Evolutionary conservation across 2,888 invertebrate genomes (phyloP).

Genomic region (Dioctria linearis): DNA sequence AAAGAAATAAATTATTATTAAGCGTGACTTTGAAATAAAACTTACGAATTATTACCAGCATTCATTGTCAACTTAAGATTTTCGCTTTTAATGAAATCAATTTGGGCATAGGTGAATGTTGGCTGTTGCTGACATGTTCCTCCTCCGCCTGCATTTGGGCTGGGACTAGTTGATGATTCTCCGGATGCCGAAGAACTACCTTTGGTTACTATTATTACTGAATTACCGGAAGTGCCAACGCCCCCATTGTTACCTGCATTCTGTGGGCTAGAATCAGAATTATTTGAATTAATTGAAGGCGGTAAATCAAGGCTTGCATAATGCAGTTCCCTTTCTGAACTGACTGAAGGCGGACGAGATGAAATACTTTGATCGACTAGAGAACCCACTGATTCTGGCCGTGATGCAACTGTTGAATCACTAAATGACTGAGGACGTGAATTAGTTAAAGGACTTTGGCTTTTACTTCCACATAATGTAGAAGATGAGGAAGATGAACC

Average conservation of each 20-base stretch:
- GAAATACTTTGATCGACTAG: conserved; percentile 60
- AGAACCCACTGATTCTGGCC: conserved; percentile 68
- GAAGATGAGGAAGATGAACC: conserved; percentile 60
- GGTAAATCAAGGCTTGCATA: conserved; percentile 79
- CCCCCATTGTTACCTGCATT: not conserved
- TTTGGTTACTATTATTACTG: conserved; percentile 55
- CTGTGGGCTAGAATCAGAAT: conserved; percentile 59
- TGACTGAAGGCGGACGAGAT: conserved; percentile 66
- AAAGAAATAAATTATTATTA: conserved; percentile 48
- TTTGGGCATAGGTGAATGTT: conserved; percentile 82
- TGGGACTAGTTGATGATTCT: conserved; percentile 65
- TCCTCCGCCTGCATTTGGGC: conserved; percentile 61
- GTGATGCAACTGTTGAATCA: conserved; percentile 58
- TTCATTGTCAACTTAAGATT: conserved; percentile 66
- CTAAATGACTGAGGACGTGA: conserved; percentile 59
- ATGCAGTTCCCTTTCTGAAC: conserved; percentile 73
- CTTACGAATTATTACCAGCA: conserved; percentile 57
- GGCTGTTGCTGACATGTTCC: conserved; percentile 64
- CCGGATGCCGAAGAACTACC: conserved; percentile 62
- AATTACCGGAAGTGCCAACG: not conserved
- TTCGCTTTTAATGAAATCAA: conserved; percentile 82
- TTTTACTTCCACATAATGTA: conserved; percentile 61
- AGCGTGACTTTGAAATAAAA: conserved; percentile 42
- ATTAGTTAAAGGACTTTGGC: conserved; percentile 59
- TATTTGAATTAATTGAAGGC: conserved; percentile 63